phyloP scores from a whole-genome alignment of 2,888 invertebrate genomes.

The Cataglyphis rosenhaueri region DNA sequence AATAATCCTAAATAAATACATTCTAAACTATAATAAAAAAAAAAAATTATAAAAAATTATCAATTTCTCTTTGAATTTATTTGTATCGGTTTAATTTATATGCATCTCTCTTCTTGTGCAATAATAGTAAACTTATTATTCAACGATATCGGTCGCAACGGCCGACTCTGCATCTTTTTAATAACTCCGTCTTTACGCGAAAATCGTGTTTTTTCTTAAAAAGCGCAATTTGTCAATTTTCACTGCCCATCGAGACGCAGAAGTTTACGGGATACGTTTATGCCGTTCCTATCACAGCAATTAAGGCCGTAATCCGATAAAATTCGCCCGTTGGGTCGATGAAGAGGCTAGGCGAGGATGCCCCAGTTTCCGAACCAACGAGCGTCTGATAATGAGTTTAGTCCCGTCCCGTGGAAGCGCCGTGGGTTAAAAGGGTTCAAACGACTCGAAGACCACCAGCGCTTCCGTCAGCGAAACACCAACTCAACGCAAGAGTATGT shows the following conservation, averaged over 20 bases:
- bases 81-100: background rate
- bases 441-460: constrained; percentile 27
- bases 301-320: constrained; percentile 60
- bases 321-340: constrained; percentile 60
- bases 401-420: constrained; percentile 22
- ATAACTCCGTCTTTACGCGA: background rate
- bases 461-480: constrained; percentile 27
- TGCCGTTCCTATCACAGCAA: constrained; percentile 55
- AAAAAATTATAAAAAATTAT: background rate
- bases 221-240: constrained; percentile 43
- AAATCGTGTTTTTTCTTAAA: constrained; percentile 30
- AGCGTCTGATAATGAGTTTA: constrained; percentile 68
- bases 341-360: constrained; percentile 55
- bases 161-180: constrained; percentile 29
- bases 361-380: constrained; percentile 65
- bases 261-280: constrained; percentile 45
- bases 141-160: constrained; percentile 5
- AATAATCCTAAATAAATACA: background rate
- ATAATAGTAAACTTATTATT: background rate
- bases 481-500: constrained; percentile 5
- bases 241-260: constrained; percentile 30
- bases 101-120: background rate
- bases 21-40: background rate
- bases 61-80: constrained; percentile 5
- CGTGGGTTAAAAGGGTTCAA: constrained; percentile 44